phyloP scores from a whole-genome alignment of 2,113 vertebrate genomes.

The Hyla sarda region DNA sequence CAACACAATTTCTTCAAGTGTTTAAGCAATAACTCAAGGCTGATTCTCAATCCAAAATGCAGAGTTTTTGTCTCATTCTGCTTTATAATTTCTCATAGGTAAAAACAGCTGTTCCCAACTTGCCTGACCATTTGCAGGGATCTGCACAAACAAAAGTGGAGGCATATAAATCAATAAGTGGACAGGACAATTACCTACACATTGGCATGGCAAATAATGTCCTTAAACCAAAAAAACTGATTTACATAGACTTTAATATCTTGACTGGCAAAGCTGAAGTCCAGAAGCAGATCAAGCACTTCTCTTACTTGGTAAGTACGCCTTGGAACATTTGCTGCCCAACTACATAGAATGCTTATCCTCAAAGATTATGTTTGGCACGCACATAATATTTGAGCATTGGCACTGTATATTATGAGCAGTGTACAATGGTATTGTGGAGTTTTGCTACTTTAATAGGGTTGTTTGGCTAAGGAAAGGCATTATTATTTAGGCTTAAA shows the following conservation, averaged over 20 bases:
- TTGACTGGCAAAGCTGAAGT: neutral
- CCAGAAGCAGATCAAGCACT: constrained; percentile 59
- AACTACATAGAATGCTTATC: neutral
- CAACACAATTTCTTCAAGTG: no score
- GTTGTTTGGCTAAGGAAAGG: no score
- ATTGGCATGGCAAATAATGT: neutral
- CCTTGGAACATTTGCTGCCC: neutral
- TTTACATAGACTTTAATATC: constrained; percentile 27
- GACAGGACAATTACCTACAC: constrained; percentile 7
- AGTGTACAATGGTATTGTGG: no score
- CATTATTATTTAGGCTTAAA: no score
- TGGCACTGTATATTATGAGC: neutral
- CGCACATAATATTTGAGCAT: no score
- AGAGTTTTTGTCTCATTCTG: neutral
- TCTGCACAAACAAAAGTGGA: neutral
- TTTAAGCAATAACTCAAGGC: neutral
- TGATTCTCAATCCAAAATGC: no score
- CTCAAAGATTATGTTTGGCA: neutral
- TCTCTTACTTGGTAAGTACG: constrained; percentile 72
- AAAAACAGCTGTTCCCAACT: neutral
- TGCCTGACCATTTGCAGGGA: neutral
- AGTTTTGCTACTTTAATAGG: no score
- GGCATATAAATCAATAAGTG: neutral
- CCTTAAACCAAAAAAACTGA: neutral
- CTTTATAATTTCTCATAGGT: neutral